Evolutionary conservation across 2,888 invertebrate genomes (phyloP), one percentile per base, ranked within the genome.

Genomic region (Brenthis hecate): DNA sequence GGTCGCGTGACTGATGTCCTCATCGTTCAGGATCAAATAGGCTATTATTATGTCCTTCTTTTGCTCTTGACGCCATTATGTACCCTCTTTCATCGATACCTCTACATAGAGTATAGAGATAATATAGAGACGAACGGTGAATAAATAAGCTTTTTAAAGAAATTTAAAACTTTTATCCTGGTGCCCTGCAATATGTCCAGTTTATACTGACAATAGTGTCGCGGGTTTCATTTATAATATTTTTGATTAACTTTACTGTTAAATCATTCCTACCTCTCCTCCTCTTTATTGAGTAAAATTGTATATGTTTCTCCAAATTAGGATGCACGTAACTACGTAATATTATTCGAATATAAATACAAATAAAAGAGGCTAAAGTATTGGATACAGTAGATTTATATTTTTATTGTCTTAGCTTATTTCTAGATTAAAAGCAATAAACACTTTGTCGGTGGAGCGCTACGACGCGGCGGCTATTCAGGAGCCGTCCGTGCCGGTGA

Each of bases 351-450:
- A 43, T 43, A 36, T 36, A 36, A 36, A 43, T 11, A 11, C 8
- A 50, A 14, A 50, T 48, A 14, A 23, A 47, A 48, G n/a, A n/a
- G 0, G 13, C 1, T n/a, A 8, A 48, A 28, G 2, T 13, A n/a
- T 28, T n/a, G n/a, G 14, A 55, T 63, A 55, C 23, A 55, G 55
- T 55, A 36, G 13, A 55, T 64, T 11, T 23, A 23, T 23, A 55
- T 32, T 48, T 47, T 32, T 55, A 1, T 36, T 50, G n/a, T 50
- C 3, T 28, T 55, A 58, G 32, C 47, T 28, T 47, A 4, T 47
- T 57, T 19, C 28, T 58, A 28, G 47, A 66, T 61, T 55, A 60
- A 66, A 48, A 66, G 66, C 60, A 61, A 55, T 61, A 61, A 66
- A 48, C 53, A 56, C 47, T 60, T 32, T 60, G 48, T 32, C 13